Base-by-base conservation (phyloP, 2,113 vertebrate genomes). In the Pterocles burchelli region DNA sequence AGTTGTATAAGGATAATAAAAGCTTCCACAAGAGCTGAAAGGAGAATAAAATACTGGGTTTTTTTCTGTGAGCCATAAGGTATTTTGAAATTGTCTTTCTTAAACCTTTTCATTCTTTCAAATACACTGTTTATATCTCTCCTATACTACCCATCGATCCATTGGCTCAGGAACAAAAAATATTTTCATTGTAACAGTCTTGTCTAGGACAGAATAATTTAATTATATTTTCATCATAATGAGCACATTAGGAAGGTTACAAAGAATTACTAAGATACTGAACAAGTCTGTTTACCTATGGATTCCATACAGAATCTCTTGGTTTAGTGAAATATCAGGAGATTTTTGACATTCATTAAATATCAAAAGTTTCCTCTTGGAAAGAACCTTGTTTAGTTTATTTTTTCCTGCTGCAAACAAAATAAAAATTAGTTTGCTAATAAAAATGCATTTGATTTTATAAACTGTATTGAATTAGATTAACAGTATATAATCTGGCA, bases 1-100 rank as follows among this genome's bases (percentile, higher is more conserved):
- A 90, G 57, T 46, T 79, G 25, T 34, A 58, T 93, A 75, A 91
- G 54, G 85, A 81, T 62, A 93, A 88, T 85, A 79, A 91, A 93
- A 91, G 31, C 45, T 55, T 75, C 70, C 48, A 46, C 22, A 59
- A 74, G 61, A 75, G 41, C 73, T 26, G 15, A 76, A 84, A 94
- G 70, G 41, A 65, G 12, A 90, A 85, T 85, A 91, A 88, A 85
- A 90, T 94, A 41, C 16, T 52, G 41, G 41, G 7, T 34, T 41
- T 75, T 91, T 94, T 89, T 26, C 51, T 79, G 11, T 73, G 38
- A 79, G 43, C 73, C 65, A 45, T 75, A 4, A 93, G 45, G 12
- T 58, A 76, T 36, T 59, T 85, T 87, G 45, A 84, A 81, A 65
- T 81, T 52, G 36, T 28, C 21, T 75, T 89, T 54, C 84, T 70